These are phyloP conservation scores for Callyntrura guangdongensis DNA, from an alignment of 2,888 invertebrate genomes.

Conservation along the genomic window DNA sequence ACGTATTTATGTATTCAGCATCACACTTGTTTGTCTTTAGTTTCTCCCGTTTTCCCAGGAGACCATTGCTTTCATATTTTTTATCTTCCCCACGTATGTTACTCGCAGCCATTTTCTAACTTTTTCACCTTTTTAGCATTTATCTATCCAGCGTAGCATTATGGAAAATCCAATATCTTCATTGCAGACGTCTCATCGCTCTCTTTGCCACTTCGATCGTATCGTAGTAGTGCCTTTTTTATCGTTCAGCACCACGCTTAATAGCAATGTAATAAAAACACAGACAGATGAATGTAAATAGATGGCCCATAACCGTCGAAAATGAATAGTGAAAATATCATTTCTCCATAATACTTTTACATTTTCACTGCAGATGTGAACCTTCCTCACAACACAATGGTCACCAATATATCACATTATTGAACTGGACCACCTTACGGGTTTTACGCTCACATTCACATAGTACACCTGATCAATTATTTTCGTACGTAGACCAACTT, in stretches of 20 bases:
- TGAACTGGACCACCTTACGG: not conserved
- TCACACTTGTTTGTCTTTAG: constrained; percentile 3
- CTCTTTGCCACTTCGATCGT: not conserved
- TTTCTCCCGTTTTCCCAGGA: not conserved
- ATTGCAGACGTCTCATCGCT: not conserved
- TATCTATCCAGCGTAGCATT: not conserved
- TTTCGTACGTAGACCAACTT: no score
- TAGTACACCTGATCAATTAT: constrained; percentile 32
- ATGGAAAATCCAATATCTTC: not conserved
- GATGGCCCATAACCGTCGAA: not conserved
- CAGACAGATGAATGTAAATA: not conserved
- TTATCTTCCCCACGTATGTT: not conserved
- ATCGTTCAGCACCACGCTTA: not conserved
- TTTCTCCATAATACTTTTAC: not conserved
- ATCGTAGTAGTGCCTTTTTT: not conserved
- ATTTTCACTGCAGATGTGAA: not conserved
- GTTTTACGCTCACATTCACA: not conserved
- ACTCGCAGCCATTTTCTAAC: not conserved
- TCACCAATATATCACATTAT: constrained; percentile 15
- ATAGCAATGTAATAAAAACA: not conserved
- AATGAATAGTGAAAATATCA: constrained; percentile 18
- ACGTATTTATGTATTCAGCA: constrained; percentile 21
- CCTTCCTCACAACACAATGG: not conserved
- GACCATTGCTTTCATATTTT: not conserved
- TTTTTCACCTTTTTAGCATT: not conserved